These are phyloP conservation scores for Selenia dentaria DNA, from an alignment of 2,888 invertebrate species.

Conservation along the genomic window DNA sequence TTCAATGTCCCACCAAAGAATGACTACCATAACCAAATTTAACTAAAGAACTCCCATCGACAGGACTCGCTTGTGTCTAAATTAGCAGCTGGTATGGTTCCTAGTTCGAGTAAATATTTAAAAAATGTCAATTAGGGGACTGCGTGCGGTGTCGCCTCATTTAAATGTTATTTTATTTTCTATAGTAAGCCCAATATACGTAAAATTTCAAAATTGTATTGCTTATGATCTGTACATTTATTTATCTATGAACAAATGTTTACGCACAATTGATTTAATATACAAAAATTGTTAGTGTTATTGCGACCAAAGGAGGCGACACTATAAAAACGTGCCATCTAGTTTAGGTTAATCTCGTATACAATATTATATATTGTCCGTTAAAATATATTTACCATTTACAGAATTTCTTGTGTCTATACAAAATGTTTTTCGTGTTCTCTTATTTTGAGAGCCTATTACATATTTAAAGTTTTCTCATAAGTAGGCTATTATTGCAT, in stretches of 20 bases:
- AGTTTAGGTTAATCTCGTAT: slow-evolving; percentile 85
- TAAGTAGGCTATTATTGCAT: slow-evolving; percentile 48
- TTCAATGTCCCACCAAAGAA: slow-evolving; percentile 40
- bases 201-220: slow-evolving; percentile 45
- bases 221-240: slow-evolving; percentile 46
- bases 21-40: slow-evolving; percentile 56
- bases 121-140: slow-evolving; percentile 84
- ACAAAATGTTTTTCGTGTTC: slow-evolving; percentile 85
- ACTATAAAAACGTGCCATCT: slow-evolving; percentile 84
- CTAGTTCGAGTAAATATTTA: slow-evolving; percentile 81
- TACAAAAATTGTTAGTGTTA: slow-evolving; percentile 57
- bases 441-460: slow-evolving; percentile 85
- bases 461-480: slow-evolving; percentile 75
- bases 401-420: slow-evolving; percentile 85
- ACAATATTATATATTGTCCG: slow-evolving; percentile 85
- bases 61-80: slow-evolving; percentile 75
- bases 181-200: slow-evolving; percentile 50
- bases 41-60: slow-evolving; percentile 56
- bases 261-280: slow-evolving; percentile 81
- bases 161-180: slow-evolving; percentile 37
- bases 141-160: slow-evolving; percentile 81
- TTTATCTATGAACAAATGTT: slow-evolving; percentile 61
- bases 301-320: slow-evolving; percentile 81
- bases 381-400: slow-evolving; percentile 85
- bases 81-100: slow-evolving; percentile 85